Evolutionary conservation across 2,113 vertebrate genomes (phyloP), one percentile per base, ranked within the genome.

Genomic region (Malurus elegans): DNA sequence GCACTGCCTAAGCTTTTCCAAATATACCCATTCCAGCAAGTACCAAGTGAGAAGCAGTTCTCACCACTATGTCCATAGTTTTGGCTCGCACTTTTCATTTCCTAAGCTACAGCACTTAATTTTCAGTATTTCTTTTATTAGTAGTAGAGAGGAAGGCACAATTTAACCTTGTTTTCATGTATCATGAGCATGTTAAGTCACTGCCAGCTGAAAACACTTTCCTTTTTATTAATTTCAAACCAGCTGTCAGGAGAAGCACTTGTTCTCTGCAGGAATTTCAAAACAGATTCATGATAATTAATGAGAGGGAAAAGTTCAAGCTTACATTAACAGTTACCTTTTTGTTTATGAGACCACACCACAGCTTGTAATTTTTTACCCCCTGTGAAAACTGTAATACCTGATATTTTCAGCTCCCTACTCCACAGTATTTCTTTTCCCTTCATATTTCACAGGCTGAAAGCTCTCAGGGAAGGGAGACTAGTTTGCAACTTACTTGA

Each of bases 181-280:
- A 86, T 81, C 67, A 87, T 18, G 28, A 69, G 25, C 10, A 4
- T 42, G 40, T 72, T 87, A 94, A 66, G 47, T 18, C 38, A 83
- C 4, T 76, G 70, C 69, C 58, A 95, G 88, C 45, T 76, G 79
- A 96, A 96, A 86, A 83, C 40, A 57, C 75, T 92, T 81, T 60
- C 36, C 29, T 66, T 92, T 86, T 86, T 75, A 88, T 86, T 96
- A 85, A 95, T 83, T 79, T 75, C 70, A 91, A 96, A 74, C 50
- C 94, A 96, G 88, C 75, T 94, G 87, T 83, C 87, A 66, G 56
- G 79, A 94, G 71, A 78, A 89, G 31, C 76, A 90, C 44, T 88
- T 75, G 36, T 32, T 88, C 87, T 95, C 87, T 50, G 48, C 69
- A 84, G 78, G 86, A 92, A 66, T 90, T 92, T 70, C 65, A 53